A percentile compares a stretch with the other conserved stretches of the same genome.
phyloP scores from a whole-genome alignment of 2,797 vertebrate genomes.

The Diceros bicornis region DNA sequence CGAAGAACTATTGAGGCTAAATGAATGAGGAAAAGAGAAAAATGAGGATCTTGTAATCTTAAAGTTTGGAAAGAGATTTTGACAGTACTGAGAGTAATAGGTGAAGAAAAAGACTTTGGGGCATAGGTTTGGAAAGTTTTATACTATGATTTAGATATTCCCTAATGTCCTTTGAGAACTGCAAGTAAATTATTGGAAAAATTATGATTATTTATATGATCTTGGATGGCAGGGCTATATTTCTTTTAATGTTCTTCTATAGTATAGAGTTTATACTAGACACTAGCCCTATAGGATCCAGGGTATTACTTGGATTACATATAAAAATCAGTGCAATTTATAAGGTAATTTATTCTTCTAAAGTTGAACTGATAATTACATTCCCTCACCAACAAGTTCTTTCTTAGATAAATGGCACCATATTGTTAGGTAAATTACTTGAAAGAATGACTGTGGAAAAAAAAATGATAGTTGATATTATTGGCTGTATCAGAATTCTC shows the following conservation, averaged over 20 bases:
- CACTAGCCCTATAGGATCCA: not conserved
- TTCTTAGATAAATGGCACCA: not conserved
- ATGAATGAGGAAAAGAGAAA: not conserved
- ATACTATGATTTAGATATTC: not conserved
- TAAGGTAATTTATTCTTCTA: not conserved
- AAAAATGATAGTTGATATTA: not conserved
- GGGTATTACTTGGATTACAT: not conserved
- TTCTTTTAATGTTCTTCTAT: not conserved
- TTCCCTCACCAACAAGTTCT: not conserved
- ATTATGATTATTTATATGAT: not conserved
- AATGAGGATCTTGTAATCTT: not conserved
- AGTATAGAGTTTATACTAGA: not conserved
- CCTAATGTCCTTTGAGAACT: not conserved
- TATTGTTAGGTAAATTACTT: not conserved
- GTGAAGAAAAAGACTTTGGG: not conserved
- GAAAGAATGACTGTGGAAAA: not conserved
- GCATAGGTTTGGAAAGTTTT: not conserved
- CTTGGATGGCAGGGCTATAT: not conserved
- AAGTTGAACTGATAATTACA: not conserved
- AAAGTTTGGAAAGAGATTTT: not conserved
- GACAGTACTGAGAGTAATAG: not conserved
- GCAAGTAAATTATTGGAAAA: not conserved
- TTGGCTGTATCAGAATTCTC: not conserved
- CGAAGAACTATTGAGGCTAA: not conserved
- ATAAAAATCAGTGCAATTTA: not conserved